Conservation (phyloP, 2,113 vertebrate species). For the Bos javanicus region DNA sequence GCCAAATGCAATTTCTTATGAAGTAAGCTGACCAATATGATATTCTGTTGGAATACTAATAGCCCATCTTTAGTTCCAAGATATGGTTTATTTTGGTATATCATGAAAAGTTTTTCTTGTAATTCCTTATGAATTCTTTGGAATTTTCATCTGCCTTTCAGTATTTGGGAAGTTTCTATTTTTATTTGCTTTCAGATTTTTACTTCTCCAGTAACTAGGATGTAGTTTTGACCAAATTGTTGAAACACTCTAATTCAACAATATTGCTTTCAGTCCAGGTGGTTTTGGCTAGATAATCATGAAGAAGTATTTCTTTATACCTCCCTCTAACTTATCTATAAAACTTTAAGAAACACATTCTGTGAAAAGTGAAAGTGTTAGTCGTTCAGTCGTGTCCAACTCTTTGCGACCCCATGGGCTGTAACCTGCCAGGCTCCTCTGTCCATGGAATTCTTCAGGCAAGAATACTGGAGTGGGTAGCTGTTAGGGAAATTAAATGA, state of each 20-base stretch:
- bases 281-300: slow-evolving; percentile 18
- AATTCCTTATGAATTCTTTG: background rate
- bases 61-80: background rate
- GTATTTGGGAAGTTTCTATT: slow-evolving; percentile 1
- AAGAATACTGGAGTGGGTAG: background rate
- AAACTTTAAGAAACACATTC: slow-evolving; percentile 14
- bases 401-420: background rate
- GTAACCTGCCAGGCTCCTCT: background rate
- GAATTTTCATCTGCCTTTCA: slow-evolving; percentile 30
- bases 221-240: slow-evolving; percentile 41
- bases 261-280: slow-evolving; percentile 36
- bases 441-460: background rate
- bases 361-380: background rate
- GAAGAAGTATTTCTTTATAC: background rate
- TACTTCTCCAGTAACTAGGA: slow-evolving; percentile 21
- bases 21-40: slow-evolving; percentile 12
- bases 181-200: slow-evolving; percentile 30
- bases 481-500: background rate
- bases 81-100: slow-evolving; percentile 24
- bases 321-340: slow-evolving; percentile 15
- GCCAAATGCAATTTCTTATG: slow-evolving; percentile 15
- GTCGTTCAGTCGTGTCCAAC: background rate
- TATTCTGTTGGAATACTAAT: slow-evolving; percentile 1
- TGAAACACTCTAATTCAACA: slow-evolving; percentile 21
- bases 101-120: background rate